These are phyloP conservation scores for Lasiurus cinereus DNA, from an alignment of 2,113 vertebrate genomes.

Conservation along the genomic window DNA sequence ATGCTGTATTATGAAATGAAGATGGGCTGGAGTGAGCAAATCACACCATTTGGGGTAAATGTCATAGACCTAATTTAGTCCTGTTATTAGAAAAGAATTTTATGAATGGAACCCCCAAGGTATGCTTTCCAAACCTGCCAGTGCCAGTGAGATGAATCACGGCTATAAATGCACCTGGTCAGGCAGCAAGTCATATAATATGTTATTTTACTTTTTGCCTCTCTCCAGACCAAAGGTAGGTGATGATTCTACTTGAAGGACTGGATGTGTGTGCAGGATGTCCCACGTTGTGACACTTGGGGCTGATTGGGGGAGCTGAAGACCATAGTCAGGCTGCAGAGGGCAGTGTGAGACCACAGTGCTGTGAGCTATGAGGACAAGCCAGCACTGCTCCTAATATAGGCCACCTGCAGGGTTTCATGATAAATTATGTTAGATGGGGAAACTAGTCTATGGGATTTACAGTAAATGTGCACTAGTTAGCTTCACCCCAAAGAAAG, in stretches of 20 bases:
- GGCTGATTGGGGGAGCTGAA: conserved; percentile 69
- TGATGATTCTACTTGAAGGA: not conserved
- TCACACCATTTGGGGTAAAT: not conserved
- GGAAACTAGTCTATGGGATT: conserved; percentile 75
- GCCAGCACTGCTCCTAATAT: conserved; percentile 59
- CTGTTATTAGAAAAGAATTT: not conserved
- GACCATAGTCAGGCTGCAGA: conserved; percentile 88
- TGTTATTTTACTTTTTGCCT: conserved; percentile 27
- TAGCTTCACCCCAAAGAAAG: conserved; percentile 80
- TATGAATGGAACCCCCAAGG: not conserved
- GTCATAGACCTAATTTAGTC: not conserved
- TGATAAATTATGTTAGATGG: conserved; percentile 70
- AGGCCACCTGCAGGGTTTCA: conserved; percentile 83
- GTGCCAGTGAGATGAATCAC: not conserved
- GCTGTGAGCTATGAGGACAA: not conserved
- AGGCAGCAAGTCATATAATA: not conserved
- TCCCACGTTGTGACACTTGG: conserved; percentile 78
- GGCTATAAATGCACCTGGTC: not conserved
- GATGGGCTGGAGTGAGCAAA: not conserved
- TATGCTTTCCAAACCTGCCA: not conserved
- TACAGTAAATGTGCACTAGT: conserved; percentile 75
- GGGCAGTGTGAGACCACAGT: conserved; percentile 92
- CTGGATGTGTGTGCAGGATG: conserved; percentile 55
- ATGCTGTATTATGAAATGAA: not conserved
- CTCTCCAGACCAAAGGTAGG: not conserved